phyloP scores from a whole-genome alignment of 2,888 invertebrate genomes.

The Magallana nippona region DNA sequence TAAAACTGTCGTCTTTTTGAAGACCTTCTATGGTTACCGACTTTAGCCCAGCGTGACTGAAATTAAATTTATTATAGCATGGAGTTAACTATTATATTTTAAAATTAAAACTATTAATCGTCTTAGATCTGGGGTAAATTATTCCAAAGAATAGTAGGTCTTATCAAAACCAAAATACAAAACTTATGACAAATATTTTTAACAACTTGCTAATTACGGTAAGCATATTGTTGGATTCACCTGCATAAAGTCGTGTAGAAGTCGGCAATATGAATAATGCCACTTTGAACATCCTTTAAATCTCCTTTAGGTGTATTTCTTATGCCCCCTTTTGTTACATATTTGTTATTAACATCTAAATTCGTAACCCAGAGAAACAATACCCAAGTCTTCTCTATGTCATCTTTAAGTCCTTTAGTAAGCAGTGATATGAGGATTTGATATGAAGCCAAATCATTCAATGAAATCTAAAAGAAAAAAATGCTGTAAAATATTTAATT shows the following conservation, averaged over 20 bases:
- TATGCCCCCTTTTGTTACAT: neutral
- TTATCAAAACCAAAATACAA: too few relatives aligned
- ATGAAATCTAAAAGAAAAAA: constrained; percentile 37
- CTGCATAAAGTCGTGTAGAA: constrained; percentile 47
- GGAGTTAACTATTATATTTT: too few relatives aligned
- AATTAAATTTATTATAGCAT: neutral
- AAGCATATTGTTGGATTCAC: neutral
- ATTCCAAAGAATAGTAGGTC: too few relatives aligned
- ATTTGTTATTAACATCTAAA: constrained; percentile 18
- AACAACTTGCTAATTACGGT: too few relatives aligned
- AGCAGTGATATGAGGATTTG: constrained; percentile 28
- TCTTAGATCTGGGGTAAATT: too few relatives aligned
- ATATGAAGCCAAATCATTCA: constrained; percentile 35
- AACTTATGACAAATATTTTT: too few relatives aligned
- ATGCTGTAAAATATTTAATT: neutral
- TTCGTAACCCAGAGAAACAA: constrained; percentile 43
- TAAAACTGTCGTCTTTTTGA: constrained; percentile 38
- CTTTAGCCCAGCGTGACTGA: constrained; percentile 30
- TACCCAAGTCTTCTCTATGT: constrained; percentile 46
- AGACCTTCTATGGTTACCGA: constrained; percentile 42
- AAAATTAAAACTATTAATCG: too few relatives aligned
- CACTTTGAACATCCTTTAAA: constrained; percentile 32
- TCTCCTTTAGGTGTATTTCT: constrained; percentile 42
- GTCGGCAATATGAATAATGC: constrained; percentile 38
- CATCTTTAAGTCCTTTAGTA: constrained; percentile 31